Base-by-base conservation (phyloP, 2,888 invertebrate species). In the Volucella zonaria region DNA sequence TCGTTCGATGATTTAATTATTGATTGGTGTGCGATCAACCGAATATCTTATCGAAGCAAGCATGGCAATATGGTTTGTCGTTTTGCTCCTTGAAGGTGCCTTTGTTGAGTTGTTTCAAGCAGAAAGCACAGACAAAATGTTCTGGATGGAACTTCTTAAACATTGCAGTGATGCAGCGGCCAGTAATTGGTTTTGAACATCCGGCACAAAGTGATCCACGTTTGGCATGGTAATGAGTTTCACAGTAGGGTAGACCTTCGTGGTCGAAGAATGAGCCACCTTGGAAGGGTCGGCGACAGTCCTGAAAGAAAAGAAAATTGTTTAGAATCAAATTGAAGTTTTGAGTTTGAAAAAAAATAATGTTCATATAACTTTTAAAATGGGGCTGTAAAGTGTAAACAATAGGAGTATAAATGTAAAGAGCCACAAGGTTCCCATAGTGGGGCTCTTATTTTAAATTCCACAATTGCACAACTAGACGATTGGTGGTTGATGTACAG, bases 101-200 rank as follows among this genome's bases (percentile, higher is more conserved):
- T 92, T 99, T 99, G 93, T 99, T 99, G 88, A 99, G 94, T 91
- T 99, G 99, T 90, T 98, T 96, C 86, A 98, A 94, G 90, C 99
- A 99, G 93, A 99, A 99, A n/a, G 99, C 98, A 93, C 99, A 99
- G 8, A 98, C 98, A 91, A 99, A 99, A 93, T 99, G 99, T 91
- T 99, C 99, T 0, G 99, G 99, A 92, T 99, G 99, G 94, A 98
- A 99, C 93, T 99, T 99, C 88, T 97, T 94, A 93, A 97, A 98
- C 98, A 99, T 99, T 87, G 99, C 99, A 0, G 99, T 99, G 91
- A 99, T 99, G 93, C 99, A 99, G 47, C 99, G 96, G 75, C 97
- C 97, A 67, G 97, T 97, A 89, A 99, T 99, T 14, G 99, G 99
- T 90, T 98, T 98, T 92, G 98, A 97, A 92, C 99, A 99, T 86